Conservation (phyloP, 2,888 invertebrate genomes). For the Plagodis dolabraria region DNA sequence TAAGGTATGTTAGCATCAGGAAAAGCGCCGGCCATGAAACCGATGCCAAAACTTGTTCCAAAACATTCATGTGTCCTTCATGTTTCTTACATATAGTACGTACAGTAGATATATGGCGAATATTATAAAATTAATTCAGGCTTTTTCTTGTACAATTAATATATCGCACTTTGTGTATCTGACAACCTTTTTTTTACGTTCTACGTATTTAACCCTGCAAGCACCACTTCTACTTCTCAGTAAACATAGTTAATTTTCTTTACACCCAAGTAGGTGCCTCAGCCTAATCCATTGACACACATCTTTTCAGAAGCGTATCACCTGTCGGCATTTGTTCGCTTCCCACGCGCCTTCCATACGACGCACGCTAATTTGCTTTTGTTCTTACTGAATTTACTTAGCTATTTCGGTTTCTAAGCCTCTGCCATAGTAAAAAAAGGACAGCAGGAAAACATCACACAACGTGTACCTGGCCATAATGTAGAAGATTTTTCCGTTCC, state of each 20-base stretch:
- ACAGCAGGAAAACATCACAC: constrained; percentile 6
- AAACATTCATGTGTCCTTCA: too few relatives aligned
- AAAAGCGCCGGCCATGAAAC: too few relatives aligned
- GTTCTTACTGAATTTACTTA: constrained; percentile 64
- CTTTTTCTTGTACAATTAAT: too few relatives aligned
- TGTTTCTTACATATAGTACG: too few relatives aligned
- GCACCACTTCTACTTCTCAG: constrained; percentile 1
- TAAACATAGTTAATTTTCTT: constrained; percentile 18
- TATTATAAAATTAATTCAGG: too few relatives aligned
- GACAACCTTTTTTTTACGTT: not conserved
- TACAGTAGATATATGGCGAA: too few relatives aligned
- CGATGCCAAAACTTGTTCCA: too few relatives aligned
- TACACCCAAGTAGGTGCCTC: constrained; percentile 4
- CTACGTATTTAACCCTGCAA: too few relatives aligned
- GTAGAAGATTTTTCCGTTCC: too few relatives aligned
- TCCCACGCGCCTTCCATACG: constrained; percentile 56
- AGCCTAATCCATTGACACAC: constrained; percentile 31
- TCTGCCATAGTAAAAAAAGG: constrained; percentile 20
- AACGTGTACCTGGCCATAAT: not conserved
- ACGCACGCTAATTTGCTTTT: constrained; percentile 73
- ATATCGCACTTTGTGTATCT: too few relatives aligned
- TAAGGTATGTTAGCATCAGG: too few relatives aligned
- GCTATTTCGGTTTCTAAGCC: constrained; percentile 61
- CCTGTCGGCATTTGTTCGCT: constrained; percentile 58
- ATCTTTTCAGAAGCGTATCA: constrained; percentile 46